Evolutionary conservation across 2,888 invertebrate species (phyloP).

Genomic region (Xanthorhoe spadicearia): DNA sequence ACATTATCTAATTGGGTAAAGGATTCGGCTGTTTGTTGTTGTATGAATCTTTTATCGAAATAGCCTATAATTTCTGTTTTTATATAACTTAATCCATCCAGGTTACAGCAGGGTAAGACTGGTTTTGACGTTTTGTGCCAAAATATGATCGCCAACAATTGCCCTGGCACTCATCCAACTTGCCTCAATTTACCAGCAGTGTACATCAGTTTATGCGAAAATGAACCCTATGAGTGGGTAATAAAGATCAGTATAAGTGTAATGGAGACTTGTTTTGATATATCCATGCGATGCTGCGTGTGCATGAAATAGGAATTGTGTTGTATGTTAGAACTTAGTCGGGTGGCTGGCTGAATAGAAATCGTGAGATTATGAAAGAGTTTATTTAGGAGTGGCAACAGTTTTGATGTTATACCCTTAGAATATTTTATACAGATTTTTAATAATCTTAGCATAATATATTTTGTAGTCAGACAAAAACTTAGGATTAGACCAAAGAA

Average conservation of each 20-base stretch:
- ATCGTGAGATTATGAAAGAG: conserved; percentile 9
- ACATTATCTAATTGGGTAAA: too few relatives aligned
- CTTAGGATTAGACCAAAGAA: too few relatives aligned
- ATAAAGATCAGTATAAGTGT: conserved; percentile 33
- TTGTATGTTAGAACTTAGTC: conserved; percentile 17
- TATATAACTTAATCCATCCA: conserved; percentile 1
- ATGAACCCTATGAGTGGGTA: conserved; percentile 41
- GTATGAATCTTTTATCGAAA: too few relatives aligned
- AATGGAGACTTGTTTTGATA: conserved; percentile 28
- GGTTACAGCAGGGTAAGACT: neutral
- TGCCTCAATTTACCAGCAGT: conserved; percentile 23
- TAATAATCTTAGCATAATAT: neutral
- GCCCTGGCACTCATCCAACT: conserved; percentile 54
- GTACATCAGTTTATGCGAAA: conserved; percentile 39
- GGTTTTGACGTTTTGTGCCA: conserved; percentile 59
- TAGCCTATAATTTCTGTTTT: neutral
- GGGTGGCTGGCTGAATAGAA: conserved; percentile 9
- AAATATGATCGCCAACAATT: conserved; percentile 53
- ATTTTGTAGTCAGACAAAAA: too few relatives aligned
- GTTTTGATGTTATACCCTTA: neutral
- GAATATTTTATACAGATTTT: neutral
- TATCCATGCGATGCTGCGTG: conserved; percentile 19
- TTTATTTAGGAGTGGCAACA: conserved; percentile 1
- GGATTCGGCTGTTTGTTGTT: too few relatives aligned
- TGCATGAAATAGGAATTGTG: conserved; percentile 30